These are phyloP conservation scores for Amphipyra tragopoginis DNA, from an alignment of 2,888 invertebrate species.

Conservation along the genomic window DNA sequence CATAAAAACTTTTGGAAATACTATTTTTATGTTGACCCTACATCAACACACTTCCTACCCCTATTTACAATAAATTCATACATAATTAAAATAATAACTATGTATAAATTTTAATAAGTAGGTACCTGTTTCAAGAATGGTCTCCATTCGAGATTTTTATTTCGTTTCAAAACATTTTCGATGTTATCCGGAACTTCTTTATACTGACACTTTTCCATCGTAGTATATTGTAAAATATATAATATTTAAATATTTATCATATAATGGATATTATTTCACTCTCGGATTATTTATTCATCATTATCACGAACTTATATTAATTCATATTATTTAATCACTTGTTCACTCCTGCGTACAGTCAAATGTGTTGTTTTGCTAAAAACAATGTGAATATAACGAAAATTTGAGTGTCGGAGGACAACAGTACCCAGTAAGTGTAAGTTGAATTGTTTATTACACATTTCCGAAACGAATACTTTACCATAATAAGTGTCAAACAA, in stretches of 20 bases:
- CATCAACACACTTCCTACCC: no score
- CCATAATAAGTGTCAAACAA: no score
- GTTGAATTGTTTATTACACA: no score
- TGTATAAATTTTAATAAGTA: not conserved
- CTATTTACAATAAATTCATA: no score
- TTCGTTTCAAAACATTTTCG: slow-evolving; percentile 12
- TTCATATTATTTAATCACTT: not conserved
- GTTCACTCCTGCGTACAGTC: not conserved
- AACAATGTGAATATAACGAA: no score
- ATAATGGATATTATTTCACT: not conserved
- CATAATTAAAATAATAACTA: not conserved
- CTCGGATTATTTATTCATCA: not conserved
- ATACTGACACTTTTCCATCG: slow-evolving; percentile 27
- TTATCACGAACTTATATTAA: not conserved
- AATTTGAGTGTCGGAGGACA: no score
- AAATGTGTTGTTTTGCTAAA: not conserved
- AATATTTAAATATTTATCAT: no score
- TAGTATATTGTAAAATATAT: no score
- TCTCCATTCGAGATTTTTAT: slow-evolving; percentile 20
- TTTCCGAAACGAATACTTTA: no score
- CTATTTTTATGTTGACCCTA: no score
- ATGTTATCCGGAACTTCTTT: slow-evolving; percentile 5
- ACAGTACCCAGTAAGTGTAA: no score
- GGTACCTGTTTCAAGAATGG: slow-evolving; percentile 40
- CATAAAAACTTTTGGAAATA: no score